Conservation (phyloP, 2,797 vertebrate species). For the Phoeniculus purpureus region DNA sequence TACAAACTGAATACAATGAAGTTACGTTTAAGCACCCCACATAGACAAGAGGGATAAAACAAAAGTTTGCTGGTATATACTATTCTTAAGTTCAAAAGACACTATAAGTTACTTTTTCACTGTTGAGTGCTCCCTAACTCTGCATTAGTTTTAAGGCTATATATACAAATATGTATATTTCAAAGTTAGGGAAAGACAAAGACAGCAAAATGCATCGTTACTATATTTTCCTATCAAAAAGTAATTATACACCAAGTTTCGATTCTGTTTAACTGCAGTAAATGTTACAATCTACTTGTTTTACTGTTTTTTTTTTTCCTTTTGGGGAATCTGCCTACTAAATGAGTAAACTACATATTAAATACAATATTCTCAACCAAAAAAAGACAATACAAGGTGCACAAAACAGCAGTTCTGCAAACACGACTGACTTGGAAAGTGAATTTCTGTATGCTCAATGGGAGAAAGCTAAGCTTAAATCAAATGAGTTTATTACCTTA, state of each 20-base stretch:
- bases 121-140: slow-evolving; percentile 77
- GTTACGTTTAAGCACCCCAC: slow-evolving; percentile 78
- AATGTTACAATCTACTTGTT: slow-evolving; percentile 76
- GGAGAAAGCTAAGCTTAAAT: slow-evolving; percentile 74
- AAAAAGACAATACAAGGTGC: slow-evolving; percentile 74
- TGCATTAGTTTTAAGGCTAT: slow-evolving; percentile 80
- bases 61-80: slow-evolving; percentile 76
- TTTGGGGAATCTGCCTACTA: slow-evolving; percentile 77
- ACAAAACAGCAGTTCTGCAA: slow-evolving; percentile 79
- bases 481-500: slow-evolving; percentile 76
- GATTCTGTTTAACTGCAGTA: slow-evolving; percentile 69
- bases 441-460: slow-evolving; percentile 73
- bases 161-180: slow-evolving; percentile 82
- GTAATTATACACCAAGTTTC: slow-evolving; percentile 75
- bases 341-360: slow-evolving; percentile 74
- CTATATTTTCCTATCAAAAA: slow-evolving; percentile 76
- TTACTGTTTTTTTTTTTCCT: slow-evolving; percentile 68
- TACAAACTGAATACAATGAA: slow-evolving; percentile 82
- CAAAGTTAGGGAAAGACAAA: slow-evolving; percentile 76
- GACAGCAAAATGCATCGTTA: slow-evolving; percentile 72
- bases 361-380: slow-evolving; percentile 76
- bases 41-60: slow-evolving; percentile 76
- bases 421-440: slow-evolving; percentile 75
- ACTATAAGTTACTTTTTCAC: slow-evolving; percentile 77
- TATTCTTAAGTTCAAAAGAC: slow-evolving; percentile 74